Conservation (phyloP, 1,140 invertebrate species). For the Leptinotarsa lineolata region DNA sequence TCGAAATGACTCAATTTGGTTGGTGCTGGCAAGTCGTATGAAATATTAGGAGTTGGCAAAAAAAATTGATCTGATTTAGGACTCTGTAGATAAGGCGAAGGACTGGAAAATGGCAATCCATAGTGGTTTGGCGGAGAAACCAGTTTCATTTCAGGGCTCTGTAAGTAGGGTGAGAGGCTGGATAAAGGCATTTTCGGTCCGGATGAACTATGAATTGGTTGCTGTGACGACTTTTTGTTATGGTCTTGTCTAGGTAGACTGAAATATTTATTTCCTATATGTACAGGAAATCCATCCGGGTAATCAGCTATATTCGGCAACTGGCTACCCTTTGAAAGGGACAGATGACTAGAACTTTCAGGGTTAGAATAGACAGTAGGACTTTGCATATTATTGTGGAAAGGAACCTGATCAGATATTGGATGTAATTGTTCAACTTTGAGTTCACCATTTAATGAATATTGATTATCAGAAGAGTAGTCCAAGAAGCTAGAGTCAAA, state of each 20-base stretch:
- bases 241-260: too few species aligned
- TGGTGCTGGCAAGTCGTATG: neutral
- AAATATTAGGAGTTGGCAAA: conserved; percentile 1
- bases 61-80: neutral
- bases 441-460: too few species aligned
- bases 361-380: neutral
- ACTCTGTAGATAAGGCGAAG: neutral
- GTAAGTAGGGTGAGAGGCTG: conserved; percentile 6
- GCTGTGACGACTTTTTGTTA: neutral
- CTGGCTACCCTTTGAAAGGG: neutral
- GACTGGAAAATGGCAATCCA: neutral
- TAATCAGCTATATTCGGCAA: conserved; percentile 18
- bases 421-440: too few species aligned
- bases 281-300: conserved; percentile 11
- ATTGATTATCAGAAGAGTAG: too few species aligned
- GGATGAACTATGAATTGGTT: neutral
- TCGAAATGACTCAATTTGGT: neutral
- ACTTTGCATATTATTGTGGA: neutral
- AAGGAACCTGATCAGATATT: neutral
- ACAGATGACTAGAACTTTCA: neutral
- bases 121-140: neutral
- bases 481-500: too few species aligned
- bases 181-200: neutral
- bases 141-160: neutral
- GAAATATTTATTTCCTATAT: neutral